Percentiles rank a stretch among this genome's conserved stretches.
These are phyloP conservation scores for Epizoanthus rinbou DNA, from an alignment of 92 coral and sea anemone genomes.

Conservation along the genomic window DNA sequence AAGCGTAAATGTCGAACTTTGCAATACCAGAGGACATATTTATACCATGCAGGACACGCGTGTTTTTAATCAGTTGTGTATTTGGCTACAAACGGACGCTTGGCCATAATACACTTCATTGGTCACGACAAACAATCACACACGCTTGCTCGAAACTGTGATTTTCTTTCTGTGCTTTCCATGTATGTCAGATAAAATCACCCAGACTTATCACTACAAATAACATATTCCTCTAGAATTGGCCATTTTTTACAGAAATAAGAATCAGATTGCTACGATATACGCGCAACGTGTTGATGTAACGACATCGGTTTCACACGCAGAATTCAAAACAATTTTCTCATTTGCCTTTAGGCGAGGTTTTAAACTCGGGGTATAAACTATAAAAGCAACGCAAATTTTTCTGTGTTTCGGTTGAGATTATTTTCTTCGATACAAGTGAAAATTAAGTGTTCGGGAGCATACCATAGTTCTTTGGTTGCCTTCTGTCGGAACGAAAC, in stretches of 20 bases:
- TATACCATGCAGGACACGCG: too few relatives aligned
- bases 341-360: slow-evolving; percentile 18
- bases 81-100: slow-evolving; percentile 13
- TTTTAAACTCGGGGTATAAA: neutral
- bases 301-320: neutral
- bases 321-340: slow-evolving; percentile 8
- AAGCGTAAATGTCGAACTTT: neutral
- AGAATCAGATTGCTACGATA: too few relatives aligned
- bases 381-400: neutral
- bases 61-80: neutral
- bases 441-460: neutral
- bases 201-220: neutral
- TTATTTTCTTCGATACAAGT: neutral
- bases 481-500: neutral
- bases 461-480: neutral
- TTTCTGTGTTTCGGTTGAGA: slow-evolving; percentile 25
- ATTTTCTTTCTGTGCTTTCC: neutral
- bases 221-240: neutral
- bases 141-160: neutral
- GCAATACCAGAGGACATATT: neutral
- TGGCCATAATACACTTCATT: neutral
- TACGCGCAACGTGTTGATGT: neutral
- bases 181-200: neutral
- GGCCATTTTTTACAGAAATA: neutral
- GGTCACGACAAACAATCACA: neutral